Percentiles rank a stretch among this genome's conserved stretches.
phyloP scores from a whole-genome alignment of 1,140 invertebrate genomes.

The Cyclargus thomasi region DNA sequence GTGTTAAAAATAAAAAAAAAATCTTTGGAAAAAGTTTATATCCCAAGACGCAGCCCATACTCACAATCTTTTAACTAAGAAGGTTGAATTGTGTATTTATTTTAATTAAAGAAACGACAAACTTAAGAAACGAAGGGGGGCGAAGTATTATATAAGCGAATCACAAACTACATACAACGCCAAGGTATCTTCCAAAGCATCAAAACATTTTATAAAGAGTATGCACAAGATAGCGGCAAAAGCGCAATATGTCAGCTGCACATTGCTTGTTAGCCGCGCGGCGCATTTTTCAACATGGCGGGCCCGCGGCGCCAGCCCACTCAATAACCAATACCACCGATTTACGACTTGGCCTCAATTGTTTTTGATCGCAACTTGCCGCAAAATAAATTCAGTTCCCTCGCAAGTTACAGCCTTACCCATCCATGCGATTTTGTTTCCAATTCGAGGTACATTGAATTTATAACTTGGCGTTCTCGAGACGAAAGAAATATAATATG shows the following conservation, averaged over 20 bases:
- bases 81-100: no score
- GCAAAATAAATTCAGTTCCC: conserved; percentile 10
- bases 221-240: conserved; percentile 30
- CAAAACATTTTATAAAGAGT: neutral
- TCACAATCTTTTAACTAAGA: no score
- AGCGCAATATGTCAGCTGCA: conserved; percentile 33
- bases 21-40: conserved; percentile 29
- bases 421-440: neutral
- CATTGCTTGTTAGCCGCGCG: conserved; percentile 37
- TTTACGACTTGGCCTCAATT: conserved; percentile 43
- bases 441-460: neutral
- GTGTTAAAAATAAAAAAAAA: conserved; percentile 26
- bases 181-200: no score
- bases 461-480: neutral
- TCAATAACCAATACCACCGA: conserved; percentile 44
- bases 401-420: neutral
- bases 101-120: no score
- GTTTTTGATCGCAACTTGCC: conserved; percentile 30
- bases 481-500: neutral
- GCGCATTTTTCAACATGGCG: conserved; percentile 50
- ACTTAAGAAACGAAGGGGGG: no score
- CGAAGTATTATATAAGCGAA: no score
- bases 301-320: conserved; percentile 44
- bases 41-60: no score
- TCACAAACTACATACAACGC: no score